phyloP scores from a whole-genome alignment of 1,140 invertebrate species.

The Zaprionus camerounensis region DNA sequence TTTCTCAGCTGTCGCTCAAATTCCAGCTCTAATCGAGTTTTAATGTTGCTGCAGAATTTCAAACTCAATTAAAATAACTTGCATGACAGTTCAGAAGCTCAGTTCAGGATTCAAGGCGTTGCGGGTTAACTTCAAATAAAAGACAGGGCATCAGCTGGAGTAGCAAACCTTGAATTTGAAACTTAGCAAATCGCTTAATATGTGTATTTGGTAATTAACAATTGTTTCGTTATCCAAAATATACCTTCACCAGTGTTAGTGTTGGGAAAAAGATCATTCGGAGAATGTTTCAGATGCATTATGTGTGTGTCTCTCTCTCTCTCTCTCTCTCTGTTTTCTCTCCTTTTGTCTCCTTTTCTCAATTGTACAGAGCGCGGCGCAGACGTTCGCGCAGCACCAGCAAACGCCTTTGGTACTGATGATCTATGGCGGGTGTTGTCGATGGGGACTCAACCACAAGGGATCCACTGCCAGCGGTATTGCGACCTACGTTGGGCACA shows the following conservation, averaged over 20 bases:
- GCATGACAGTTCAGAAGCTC: not conserved
- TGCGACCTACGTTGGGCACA: constrained; percentile 16
- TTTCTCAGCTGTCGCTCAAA: no score
- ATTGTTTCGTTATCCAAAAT: not conserved
- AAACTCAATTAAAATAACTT: not conserved
- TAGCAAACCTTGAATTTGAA: not conserved
- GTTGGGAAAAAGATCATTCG: not conserved
- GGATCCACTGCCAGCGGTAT: not conserved
- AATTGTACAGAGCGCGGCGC: constrained; percentile 56
- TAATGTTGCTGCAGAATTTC: not conserved
- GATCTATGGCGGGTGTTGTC: constrained; percentile 20
- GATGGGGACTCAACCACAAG: constrained; percentile 2
- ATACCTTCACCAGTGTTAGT: not conserved
- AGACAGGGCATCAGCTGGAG: no score
- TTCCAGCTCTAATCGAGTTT: not conserved
- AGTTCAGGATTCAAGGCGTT: not conserved
- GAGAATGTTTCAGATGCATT: not conserved
- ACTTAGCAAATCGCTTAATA: not conserved
- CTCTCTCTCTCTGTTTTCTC: not conserved
- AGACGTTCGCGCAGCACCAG: constrained; percentile 55
- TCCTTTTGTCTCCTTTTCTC: not conserved
- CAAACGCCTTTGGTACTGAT: constrained; percentile 53
- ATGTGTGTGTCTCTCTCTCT: not conserved
- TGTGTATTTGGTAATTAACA: not conserved
- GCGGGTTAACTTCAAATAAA: no score